Evolutionary conservation across 2,113 vertebrate genomes (phyloP).

Genomic region (Vimba vimba): DNA sequence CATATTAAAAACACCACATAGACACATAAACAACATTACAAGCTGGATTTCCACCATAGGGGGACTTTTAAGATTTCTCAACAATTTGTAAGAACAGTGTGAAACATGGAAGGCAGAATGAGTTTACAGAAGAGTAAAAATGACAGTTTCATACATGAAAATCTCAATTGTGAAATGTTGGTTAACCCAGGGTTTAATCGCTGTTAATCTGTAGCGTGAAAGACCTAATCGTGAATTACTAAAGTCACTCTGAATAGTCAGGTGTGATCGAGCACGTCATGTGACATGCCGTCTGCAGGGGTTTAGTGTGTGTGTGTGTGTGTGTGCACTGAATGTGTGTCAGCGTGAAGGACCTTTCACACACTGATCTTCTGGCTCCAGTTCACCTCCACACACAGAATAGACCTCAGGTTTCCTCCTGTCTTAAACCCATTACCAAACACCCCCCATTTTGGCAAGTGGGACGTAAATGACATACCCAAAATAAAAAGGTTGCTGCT

Average conservation of each 20-base stretch:
- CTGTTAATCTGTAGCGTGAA: not conserved
- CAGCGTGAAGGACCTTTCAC: conserved; percentile 62
- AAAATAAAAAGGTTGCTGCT: no score
- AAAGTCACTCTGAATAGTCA: not conserved
- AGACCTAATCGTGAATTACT: not conserved
- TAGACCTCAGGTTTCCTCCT: not conserved
- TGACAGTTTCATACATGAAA: not conserved
- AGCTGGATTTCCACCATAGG: no score
- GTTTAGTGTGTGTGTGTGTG: not conserved
- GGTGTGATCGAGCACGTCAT: not conserved
- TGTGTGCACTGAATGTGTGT: conserved; percentile 5
- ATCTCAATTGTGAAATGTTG: not conserved
- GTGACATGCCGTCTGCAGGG: not conserved
- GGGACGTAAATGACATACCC: no score
- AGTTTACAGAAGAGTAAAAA: not conserved
- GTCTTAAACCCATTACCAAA: no score
- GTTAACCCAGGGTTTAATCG: not conserved
- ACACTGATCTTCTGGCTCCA: conserved; percentile 46
- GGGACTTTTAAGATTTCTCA: not conserved
- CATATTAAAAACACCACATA: no score
- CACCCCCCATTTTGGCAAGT: no score
- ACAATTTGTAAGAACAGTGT: not conserved
- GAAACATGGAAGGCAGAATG: no score
- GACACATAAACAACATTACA: no score
- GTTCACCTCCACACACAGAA: conserved; percentile 34